Conservation (phyloP, 2,113 vertebrate genomes). For the Orcinus orca region DNA sequence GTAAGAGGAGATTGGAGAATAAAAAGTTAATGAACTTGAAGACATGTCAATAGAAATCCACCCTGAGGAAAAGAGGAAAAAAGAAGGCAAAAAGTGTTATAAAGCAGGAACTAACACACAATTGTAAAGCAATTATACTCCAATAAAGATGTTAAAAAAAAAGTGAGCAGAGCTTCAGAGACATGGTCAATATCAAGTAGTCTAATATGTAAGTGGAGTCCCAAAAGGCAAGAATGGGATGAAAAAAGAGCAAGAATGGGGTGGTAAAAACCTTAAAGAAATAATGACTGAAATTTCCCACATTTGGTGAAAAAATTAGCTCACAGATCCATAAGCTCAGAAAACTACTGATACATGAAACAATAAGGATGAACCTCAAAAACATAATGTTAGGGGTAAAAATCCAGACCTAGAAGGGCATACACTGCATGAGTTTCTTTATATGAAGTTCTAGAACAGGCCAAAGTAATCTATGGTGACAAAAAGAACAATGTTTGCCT, state of each 20-base stretch:
- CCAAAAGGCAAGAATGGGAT: background rate
- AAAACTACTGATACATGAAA: background rate
- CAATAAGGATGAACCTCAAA: background rate
- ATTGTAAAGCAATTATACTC: no score
- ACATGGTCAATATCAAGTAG: background rate
- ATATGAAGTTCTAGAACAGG: background rate
- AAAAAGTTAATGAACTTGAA: background rate
- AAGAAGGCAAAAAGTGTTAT: background rate
- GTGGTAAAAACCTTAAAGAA: background rate
- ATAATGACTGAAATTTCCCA: background rate
- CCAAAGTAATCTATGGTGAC: background rate
- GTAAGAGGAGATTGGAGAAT: background rate
- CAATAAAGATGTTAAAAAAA: no score
- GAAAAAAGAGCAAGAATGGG: background rate
- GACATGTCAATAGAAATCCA: background rate
- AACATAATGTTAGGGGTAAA: background rate
- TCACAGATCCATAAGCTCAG: background rate
- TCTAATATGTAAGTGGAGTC: background rate
- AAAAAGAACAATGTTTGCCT: background rate
- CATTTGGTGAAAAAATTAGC: background rate
- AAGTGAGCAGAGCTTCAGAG: background rate
- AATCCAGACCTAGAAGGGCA: background rate
- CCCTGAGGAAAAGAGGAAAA: background rate
- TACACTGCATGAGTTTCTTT: background rate
- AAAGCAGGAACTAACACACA: no score